Percentiles rank a stretch among this genome's conserved stretches.
phyloP scores from a whole-genome alignment of 2,888 invertebrate genomes.

The Diploptera punctata region DNA sequence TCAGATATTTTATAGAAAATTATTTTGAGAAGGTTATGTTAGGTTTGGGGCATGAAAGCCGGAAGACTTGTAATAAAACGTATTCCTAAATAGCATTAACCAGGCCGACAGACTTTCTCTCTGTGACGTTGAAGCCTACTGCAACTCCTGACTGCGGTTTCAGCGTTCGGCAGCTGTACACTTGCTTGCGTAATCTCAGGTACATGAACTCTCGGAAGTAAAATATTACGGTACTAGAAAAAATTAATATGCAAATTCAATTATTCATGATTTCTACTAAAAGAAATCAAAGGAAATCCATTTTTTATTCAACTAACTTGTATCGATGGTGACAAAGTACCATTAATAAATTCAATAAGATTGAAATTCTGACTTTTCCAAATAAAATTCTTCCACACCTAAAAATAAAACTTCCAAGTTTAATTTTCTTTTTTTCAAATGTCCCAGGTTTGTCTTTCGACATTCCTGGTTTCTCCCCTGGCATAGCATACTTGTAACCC shows the following conservation, averaged over 20 bases:
- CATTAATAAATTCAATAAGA: too few species aligned
- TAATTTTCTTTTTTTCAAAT: too few species aligned
- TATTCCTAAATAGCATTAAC: slow-evolving; percentile 16
- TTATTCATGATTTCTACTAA: not conserved
- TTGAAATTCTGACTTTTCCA: too few species aligned
- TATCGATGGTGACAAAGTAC: too few species aligned
- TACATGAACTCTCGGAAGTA: slow-evolving; percentile 7
- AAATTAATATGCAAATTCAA: not conserved
- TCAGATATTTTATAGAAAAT: too few species aligned
- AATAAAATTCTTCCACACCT: too few species aligned
- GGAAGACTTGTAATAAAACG: slow-evolving; percentile 32
- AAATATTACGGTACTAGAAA: not conserved
- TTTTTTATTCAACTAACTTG: too few species aligned
- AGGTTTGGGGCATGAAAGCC: slow-evolving; percentile 35
- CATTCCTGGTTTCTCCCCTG: too few species aligned
- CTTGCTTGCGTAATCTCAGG: slow-evolving; percentile 6
- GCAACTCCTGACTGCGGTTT: not conserved
- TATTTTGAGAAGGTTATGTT: too few species aligned
- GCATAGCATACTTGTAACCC: too few species aligned
- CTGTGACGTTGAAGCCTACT: slow-evolving; percentile 20
- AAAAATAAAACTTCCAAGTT: too few species aligned
- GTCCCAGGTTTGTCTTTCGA: too few species aligned
- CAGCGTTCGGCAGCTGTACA: not conserved
- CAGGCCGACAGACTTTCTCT: slow-evolving; percentile 36
- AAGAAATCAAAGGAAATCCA: not conserved